Conservation (phyloP, 2,113 vertebrate species). For the Coptodon bakossiorum region DNA sequence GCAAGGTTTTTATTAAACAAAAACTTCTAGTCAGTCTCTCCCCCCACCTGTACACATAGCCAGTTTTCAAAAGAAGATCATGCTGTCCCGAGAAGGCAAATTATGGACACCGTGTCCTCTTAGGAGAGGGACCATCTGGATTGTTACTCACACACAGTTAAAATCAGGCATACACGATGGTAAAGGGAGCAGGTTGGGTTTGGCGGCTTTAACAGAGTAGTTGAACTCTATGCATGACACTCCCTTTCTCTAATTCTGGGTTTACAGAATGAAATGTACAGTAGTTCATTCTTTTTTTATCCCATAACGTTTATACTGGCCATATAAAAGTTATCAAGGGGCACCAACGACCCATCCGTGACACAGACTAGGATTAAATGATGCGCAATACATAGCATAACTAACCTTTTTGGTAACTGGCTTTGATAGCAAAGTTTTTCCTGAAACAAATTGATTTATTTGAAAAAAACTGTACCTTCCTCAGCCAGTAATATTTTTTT, state of each 20-base stretch:
- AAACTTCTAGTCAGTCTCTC: background rate
- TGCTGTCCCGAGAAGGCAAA: background rate
- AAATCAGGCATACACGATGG: background rate
- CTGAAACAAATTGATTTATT: background rate
- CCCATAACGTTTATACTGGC: background rate
- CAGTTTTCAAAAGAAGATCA: background rate
- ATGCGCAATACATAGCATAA: background rate
- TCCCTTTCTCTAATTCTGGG: background rate
- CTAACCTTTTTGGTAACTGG: background rate
- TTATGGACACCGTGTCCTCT: background rate
- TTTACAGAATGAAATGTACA: background rate
- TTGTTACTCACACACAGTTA: background rate
- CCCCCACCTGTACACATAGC: background rate
- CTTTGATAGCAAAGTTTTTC: background rate
- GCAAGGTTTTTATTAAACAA: background rate
- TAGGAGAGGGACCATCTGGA: background rate
- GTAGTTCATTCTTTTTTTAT: background rate
- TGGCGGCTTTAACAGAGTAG: background rate
- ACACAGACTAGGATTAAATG: background rate
- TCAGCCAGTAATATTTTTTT: background rate
- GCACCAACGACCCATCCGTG: background rate
- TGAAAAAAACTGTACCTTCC: background rate
- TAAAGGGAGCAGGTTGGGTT: background rate
- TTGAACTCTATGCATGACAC: background rate
- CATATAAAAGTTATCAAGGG: background rate